Evolutionary conservation across 2,113 vertebrate genomes (phyloP).

Genomic region (Mellivora capensis): DNA sequence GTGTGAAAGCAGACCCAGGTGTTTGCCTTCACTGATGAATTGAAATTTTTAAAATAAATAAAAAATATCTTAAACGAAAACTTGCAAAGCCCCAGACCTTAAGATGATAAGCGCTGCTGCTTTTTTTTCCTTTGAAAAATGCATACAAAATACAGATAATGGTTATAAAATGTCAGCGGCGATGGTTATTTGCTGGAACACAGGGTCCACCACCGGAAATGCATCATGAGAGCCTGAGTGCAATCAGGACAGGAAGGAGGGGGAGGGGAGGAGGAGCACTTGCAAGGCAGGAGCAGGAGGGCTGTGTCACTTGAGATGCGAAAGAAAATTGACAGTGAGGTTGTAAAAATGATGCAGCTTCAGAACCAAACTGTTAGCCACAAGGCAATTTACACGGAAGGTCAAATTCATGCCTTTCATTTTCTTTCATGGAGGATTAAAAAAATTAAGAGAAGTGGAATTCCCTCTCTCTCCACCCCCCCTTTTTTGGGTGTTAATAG

Average conservation of each 20-base stretch:
- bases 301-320: constrained; percentile 71
- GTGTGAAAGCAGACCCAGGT: constrained; percentile 21
- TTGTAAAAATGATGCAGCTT: constrained; percentile 83
- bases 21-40: constrained; percentile 47
- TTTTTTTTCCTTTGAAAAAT: constrained; percentile 55
- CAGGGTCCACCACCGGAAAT: constrained; percentile 75
- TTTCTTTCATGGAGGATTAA: neutral
- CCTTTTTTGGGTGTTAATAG: constrained; percentile 10
- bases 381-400: constrained; percentile 56
- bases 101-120: constrained; percentile 62
- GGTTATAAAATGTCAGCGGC: constrained; percentile 68
- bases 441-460: constrained; percentile 57
- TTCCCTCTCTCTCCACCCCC: constrained; percentile 54
- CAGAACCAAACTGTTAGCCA: constrained; percentile 63
- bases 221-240: constrained; percentile 72
- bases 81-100: constrained; percentile 60
- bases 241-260: constrained; percentile 63
- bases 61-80: constrained; percentile 58
- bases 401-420: constrained; percentile 59
- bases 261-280: constrained; percentile 61
- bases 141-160: constrained; percentile 64
- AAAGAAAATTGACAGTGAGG: constrained; percentile 75
- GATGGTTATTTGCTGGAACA: constrained; percentile 72
- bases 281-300: constrained; percentile 72
- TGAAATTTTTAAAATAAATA: constrained; percentile 39